These are phyloP conservation scores for Falco columbarius DNA, from an alignment of 2,797 vertebrate species.

Conservation along the genomic window DNA sequence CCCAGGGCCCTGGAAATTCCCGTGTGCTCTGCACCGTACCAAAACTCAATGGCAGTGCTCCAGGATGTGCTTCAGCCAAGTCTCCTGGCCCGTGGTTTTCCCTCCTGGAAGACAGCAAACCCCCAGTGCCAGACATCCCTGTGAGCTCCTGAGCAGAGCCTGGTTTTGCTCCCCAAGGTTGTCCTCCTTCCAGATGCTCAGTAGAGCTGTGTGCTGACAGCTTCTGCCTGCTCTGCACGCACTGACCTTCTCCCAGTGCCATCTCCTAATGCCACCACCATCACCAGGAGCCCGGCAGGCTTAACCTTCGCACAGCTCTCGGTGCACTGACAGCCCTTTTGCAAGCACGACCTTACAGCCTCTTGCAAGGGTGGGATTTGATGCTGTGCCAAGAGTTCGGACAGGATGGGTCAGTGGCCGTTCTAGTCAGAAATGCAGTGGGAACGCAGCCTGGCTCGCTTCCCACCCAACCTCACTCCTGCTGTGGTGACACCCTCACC, in stretches of 20 bases:
- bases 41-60: fast-evolving
- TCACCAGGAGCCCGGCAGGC: not conserved
- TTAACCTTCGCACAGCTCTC: not conserved
- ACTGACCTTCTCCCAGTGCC: conserved; percentile 27
- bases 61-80: not conserved
- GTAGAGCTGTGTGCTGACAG: not conserved
- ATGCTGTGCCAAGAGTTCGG: not conserved
- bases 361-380: not conserved
- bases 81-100: not conserved
- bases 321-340: fast-evolving
- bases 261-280: not conserved
- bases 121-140: not conserved
- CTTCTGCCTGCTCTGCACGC: not conserved
- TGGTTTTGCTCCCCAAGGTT: fast-evolving
- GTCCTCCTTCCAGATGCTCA: not conserved
- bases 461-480: not conserved
- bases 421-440: not conserved
- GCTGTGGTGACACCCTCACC: not conserved
- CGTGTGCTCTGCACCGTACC: not conserved
- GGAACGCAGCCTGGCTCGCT: not conserved
- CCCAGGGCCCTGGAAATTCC: not conserved
- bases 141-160: not conserved
- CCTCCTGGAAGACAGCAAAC: not conserved
- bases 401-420: not conserved
- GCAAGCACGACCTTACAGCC: fast-evolving